Evolutionary conservation across 1,140 invertebrate genomes (phyloP).

Genomic region (Magallana ariakensis): DNA sequence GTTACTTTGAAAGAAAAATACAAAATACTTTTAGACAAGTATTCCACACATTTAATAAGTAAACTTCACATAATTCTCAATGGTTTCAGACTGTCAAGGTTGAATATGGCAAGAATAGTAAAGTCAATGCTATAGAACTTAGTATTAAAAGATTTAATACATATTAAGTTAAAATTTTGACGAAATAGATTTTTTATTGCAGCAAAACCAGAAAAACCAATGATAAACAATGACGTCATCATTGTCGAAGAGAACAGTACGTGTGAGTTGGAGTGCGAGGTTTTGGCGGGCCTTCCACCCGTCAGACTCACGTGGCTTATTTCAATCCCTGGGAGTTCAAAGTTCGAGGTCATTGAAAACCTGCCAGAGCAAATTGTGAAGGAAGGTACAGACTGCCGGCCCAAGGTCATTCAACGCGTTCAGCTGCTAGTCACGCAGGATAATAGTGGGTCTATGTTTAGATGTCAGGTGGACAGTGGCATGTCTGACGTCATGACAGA

Average conservation of each 20-base stretch:
- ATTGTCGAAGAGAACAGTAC: not conserved
- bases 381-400: not conserved
- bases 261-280: slow-evolving; percentile 14
- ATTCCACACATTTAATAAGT: no score
- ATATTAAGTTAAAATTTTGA: no score
- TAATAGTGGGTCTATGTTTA: slow-evolving; percentile 5
- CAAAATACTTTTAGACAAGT: no score
- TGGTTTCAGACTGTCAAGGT: no score
- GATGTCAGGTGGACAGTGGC: not conserved
- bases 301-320: not conserved
- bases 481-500: not conserved
- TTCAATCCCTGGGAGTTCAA: not conserved
- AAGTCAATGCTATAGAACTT: no score
- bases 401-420: not conserved
- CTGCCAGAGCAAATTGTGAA: slow-evolving; percentile 10
- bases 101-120: no score
- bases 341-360: not conserved
- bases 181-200: not conserved
- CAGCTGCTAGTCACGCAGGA: not conserved
- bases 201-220: not conserved
- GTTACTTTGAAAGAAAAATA: no score
- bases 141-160: no score
- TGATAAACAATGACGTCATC: slow-evolving; percentile 19
- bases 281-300: slow-evolving; percentile 23
- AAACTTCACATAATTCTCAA: no score